Conservation (phyloP, 2,797 vertebrate species). For the Pachyuromys duprasi region DNA sequence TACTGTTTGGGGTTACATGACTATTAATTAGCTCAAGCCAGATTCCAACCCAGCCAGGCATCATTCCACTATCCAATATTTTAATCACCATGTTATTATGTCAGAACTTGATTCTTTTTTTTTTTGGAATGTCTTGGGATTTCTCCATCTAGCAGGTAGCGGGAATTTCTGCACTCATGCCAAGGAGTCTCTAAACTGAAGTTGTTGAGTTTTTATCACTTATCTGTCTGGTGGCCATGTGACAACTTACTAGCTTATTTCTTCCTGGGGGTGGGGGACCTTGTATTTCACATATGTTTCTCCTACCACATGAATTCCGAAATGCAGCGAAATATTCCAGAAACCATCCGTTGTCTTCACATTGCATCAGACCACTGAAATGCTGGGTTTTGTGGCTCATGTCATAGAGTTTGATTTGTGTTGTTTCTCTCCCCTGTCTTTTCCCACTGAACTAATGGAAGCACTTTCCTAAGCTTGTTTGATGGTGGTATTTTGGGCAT, state of each 20-base stretch:
- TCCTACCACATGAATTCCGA: background rate
- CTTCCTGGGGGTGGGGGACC: background rate
- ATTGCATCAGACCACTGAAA: background rate
- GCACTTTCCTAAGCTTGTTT: background rate
- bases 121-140: background rate
- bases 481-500: background rate
- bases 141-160: background rate
- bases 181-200: conserved; percentile 10
- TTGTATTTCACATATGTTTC: background rate
- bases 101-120: background rate
- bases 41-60: background rate
- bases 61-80: background rate
- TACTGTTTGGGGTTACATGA: background rate
- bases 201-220: background rate
- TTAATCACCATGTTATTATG: background rate
- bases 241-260: conserved; percentile 1
- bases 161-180: conserved; percentile 6
- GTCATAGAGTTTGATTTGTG: background rate
- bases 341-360: background rate
- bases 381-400: background rate
- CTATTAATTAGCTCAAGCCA: background rate
- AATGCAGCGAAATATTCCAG: background rate
- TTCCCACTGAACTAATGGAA: background rate
- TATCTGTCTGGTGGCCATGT: background rate
- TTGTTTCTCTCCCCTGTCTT: conserved; percentile 16